Conservation (phyloP, 2,797 vertebrate genomes). For the Silurus lanzhouensis region DNA sequence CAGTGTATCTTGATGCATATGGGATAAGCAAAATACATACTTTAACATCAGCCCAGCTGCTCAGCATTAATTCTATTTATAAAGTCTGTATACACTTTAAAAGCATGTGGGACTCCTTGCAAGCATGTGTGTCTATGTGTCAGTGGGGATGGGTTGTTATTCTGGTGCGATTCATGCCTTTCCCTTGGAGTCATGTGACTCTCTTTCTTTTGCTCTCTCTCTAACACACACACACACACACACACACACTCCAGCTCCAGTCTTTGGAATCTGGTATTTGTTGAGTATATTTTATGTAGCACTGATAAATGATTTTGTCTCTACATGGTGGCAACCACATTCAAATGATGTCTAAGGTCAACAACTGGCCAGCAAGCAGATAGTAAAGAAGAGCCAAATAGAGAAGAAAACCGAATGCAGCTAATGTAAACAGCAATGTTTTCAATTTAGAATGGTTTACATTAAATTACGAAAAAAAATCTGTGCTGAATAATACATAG, state of each 20-base stretch:
- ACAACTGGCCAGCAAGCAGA: no score
- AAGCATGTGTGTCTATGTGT: slow-evolving; percentile 46
- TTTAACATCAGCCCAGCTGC: slow-evolving; percentile 13
- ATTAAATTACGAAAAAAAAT: neutral
- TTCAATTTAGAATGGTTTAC: no score
- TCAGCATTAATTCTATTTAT: neutral
- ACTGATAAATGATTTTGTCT: slow-evolving; percentile 28
- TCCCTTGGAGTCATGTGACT: slow-evolving; percentile 43
- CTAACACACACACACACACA: neutral
- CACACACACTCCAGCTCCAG: neutral
- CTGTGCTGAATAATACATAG: neutral
- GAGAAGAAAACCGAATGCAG: neutral
- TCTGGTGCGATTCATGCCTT: slow-evolving; percentile 44
- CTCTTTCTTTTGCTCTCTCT: neutral
- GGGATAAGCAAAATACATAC: neutral
- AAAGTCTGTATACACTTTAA: neutral
- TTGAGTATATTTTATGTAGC: slow-evolving; percentile 39
- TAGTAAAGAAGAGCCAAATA: neutral
- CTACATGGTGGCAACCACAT: neutral
- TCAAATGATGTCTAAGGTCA: neutral
- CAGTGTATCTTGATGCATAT: neutral
- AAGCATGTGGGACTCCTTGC: slow-evolving; percentile 23
- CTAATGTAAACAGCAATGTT: neutral
- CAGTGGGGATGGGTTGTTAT: slow-evolving; percentile 53
- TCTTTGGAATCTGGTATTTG: slow-evolving; percentile 40